These are phyloP conservation scores for Drosophila imparisetae DNA, from an alignment of 2,888 invertebrate species.

Conservation along the genomic window DNA sequence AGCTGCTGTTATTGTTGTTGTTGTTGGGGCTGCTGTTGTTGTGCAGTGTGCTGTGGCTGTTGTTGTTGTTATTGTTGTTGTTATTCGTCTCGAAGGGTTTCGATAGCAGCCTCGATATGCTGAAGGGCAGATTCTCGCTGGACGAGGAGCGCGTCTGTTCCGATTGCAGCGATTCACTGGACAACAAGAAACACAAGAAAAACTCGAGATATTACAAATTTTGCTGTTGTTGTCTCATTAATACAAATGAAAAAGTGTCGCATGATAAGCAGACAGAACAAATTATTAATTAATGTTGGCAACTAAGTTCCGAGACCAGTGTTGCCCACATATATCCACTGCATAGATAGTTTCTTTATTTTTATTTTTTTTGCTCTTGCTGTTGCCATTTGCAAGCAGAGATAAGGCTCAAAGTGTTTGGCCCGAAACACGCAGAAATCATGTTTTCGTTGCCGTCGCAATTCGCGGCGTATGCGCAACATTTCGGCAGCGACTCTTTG, in stretches of 20 bases:
- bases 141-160: conserved; percentile 85
- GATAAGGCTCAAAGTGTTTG: conserved; percentile 38
- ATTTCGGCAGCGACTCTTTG: conserved; percentile 12
- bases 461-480: conserved; percentile 59
- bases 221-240: neutral
- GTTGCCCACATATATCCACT: conserved; percentile 39
- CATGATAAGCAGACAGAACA: conserved; percentile 68
- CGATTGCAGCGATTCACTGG: conserved; percentile 85
- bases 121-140: conserved; percentile 88
- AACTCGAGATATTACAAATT: conserved; percentile 22
- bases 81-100: conserved; percentile 89
- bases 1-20: conserved; percentile 40
- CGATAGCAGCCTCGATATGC: conserved; percentile 92
- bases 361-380: neutral
- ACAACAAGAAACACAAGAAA: neutral
- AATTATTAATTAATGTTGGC: conserved; percentile 64
- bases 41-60: conserved; percentile 44
- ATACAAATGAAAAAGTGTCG: conserved; percentile 36
- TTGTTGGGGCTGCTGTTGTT: conserved; percentile 47
- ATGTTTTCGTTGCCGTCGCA: conserved; percentile 46
- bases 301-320: conserved; percentile 22
- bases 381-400: conserved; percentile 2
- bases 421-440: conserved; percentile 56
- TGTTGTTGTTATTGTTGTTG: conserved; percentile 56
- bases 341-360: neutral